These are phyloP conservation scores for Myoxocephalus aenaeus DNA, from an alignment of 2,797 vertebrate species.

Conservation along the genomic window DNA sequence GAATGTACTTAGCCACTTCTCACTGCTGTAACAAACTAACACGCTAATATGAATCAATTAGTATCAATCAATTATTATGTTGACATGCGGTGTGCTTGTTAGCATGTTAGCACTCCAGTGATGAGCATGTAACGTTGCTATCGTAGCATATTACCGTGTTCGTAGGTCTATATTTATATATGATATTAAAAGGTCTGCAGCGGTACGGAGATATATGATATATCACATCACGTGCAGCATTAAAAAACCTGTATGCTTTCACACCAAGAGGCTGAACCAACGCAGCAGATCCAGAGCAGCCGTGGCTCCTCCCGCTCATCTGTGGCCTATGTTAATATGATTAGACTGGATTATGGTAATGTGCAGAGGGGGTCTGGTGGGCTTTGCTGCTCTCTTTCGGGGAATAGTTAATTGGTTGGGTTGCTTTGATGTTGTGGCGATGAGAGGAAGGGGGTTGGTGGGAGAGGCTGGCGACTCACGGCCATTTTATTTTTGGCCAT, in stretches of 20 bases:
- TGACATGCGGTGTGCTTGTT: neutral
- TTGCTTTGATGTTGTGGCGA: constrained; percentile 81
- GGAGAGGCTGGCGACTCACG: constrained; percentile 64
- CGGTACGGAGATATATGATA: too few species aligned
- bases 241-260: constrained; percentile 40
- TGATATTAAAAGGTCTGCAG: neutral
- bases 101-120: neutral
- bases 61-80: too few species aligned
- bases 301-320: constrained; percentile 74
- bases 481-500: constrained; percentile 69
- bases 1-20: neutral
- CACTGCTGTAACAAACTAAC: neutral
- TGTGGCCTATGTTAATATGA: constrained; percentile 82
- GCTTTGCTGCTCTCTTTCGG: constrained; percentile 79
- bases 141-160: neutral
- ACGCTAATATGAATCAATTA: neutral
- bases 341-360: constrained; percentile 87
- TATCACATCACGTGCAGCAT: neutral
- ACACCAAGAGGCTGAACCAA: constrained; percentile 42
- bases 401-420: constrained; percentile 84
- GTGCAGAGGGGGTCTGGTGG: constrained; percentile 62
- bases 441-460: constrained; percentile 68
- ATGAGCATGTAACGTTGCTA: neutral
- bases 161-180: neutral
- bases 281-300: constrained; percentile 46